phyloP scores from a whole-genome alignment of 2,797 vertebrate species.

The Sardinella longiceps region DNA sequence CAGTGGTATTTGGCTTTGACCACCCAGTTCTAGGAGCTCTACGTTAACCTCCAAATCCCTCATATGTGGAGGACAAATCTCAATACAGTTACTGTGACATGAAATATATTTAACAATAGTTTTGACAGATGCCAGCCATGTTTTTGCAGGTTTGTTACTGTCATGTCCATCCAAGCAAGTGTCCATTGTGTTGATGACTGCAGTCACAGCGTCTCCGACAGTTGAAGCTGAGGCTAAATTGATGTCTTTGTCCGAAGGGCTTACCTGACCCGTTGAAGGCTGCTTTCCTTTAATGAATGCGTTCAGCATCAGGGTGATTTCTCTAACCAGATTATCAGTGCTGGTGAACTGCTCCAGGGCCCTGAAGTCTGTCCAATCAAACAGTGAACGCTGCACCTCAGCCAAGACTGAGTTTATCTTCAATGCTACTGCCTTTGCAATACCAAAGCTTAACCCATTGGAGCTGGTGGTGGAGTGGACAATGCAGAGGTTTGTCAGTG shows the following conservation, averaged over 20 bases:
- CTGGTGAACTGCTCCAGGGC: background rate
- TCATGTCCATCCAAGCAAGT: background rate
- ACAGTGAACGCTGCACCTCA: background rate
- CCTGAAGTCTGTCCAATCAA: background rate
- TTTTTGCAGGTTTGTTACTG: background rate
- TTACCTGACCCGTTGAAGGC: background rate
- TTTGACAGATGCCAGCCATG: background rate
- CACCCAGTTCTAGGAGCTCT: too few species aligned
- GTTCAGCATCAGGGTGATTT: background rate
- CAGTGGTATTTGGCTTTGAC: too few species aligned
- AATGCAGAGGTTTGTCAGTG: background rate
- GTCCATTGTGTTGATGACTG: background rate
- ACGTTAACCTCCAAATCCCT: too few species aligned
- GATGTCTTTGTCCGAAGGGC: background rate
- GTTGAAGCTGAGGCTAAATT: background rate
- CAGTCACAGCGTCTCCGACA: background rate
- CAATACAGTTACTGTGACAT: background rate
- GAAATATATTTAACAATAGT: background rate
- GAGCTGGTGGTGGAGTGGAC: background rate
- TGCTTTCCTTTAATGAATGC: background rate
- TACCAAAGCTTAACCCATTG: background rate
- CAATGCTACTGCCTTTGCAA: background rate
- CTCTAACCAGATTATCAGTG: background rate
- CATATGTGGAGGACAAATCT: too few species aligned
- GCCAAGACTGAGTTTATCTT: background rate